Evolutionary conservation across 2,797 vertebrate species (phyloP), one percentile per base, ranked within the genome.

Genomic region (Menidia menidia): DNA sequence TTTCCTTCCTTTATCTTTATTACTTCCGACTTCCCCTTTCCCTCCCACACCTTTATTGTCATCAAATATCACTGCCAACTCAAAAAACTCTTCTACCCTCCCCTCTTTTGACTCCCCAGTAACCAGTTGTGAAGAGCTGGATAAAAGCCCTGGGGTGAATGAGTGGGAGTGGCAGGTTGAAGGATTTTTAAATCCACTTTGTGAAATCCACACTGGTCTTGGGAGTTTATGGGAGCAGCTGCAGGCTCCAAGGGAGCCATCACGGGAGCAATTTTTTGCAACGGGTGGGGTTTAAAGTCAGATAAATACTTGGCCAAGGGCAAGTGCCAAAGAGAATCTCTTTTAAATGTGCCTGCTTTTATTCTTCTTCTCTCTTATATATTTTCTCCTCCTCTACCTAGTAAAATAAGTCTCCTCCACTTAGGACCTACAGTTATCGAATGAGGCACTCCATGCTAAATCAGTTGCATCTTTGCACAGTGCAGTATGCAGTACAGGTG

Each of bases 141-240:
- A 15, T 70, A 31, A 57, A 45, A 60, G 61, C 44, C 56, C 16
- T 30, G 33, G 41, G 48, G 13, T 57, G 41, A 31, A 33, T 44
- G 33, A 44, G 35, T 10, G n/a, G 25, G 35, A 54, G 6, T 19
- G 47, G 56, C 1, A 33, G 57, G 54, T 57, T 53, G 63, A 54
- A 48, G 47, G 53, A 65, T 53, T 75, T 68, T 25, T 55, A 64
- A 72, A 72, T 80, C 73, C 64, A 68, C 64, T 81, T 59, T 33
- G 55, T 53, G 56, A 73, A 76, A 76, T 50, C 66, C 55, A 58
- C 60, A 80, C 68, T 51, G 31, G 5, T 72, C 59, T 19, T 61
- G 64, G 79, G 73, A 75, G 65, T 47, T 50, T 18, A 52, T 42
- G 43, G 73, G 66, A 68, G 60, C 35, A 32, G 57, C 67, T 61